Conservation (phyloP, 2,888 invertebrate species). For the Xestia ashworthii region DNA sequence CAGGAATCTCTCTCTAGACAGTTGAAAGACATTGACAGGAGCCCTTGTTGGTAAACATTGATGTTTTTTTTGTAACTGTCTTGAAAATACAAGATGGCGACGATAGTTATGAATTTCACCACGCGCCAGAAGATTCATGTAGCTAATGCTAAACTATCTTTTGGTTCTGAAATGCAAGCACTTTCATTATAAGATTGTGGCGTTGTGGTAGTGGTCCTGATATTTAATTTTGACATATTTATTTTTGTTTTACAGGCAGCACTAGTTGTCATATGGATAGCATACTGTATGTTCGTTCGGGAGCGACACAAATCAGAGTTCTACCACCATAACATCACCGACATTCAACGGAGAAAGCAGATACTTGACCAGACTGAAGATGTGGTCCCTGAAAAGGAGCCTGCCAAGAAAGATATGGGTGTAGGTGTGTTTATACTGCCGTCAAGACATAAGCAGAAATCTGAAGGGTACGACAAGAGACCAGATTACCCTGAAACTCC, state of each 20-base stretch:
- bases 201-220: neutral
- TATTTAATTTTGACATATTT: neutral
- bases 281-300: conserved; percentile 86
- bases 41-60: neutral
- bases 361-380: conserved; percentile 74
- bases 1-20: neutral
- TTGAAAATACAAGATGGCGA: neutral
- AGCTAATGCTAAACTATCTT: neutral
- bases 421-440: conserved; percentile 84
- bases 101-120: neutral
- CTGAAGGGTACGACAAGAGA: conserved; percentile 78
- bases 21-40: neutral
- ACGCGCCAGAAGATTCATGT: neutral
- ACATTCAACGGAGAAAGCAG: conserved; percentile 77
- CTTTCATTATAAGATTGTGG: neutral
- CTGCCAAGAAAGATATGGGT: conserved; percentile 71
- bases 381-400: conserved; percentile 47
- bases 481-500: conserved; percentile 87
- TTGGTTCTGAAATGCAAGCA: neutral
- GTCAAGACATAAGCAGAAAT: conserved; percentile 78
- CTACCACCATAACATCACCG: conserved; percentile 81
- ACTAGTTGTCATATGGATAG: conserved; percentile 82
- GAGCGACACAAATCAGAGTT: conserved; percentile 83
- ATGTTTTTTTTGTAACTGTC: neutral
- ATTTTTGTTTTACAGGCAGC: conserved; percentile 76